Conservation (phyloP, 64 coral and sea anemone species). For the Dendronephthya gigantea region DNA sequence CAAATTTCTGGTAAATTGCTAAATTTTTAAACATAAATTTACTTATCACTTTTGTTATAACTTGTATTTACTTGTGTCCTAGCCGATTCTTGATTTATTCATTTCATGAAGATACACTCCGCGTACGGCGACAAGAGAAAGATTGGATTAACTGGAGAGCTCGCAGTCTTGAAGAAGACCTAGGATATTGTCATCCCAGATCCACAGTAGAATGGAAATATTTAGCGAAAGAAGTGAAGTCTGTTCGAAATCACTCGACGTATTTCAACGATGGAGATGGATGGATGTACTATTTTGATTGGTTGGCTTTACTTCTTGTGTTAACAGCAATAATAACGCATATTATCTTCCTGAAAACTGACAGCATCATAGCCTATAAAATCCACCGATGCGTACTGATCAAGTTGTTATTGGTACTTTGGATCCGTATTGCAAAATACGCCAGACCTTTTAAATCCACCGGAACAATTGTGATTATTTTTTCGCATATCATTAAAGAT, state of each 20-base stretch:
- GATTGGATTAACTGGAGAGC: not conserved
- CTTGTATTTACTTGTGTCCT: no score
- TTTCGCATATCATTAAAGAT: not conserved
- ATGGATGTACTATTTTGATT: slow-evolving; percentile 1
- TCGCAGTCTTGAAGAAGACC: not conserved
- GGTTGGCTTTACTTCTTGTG: not conserved
- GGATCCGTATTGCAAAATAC: not conserved
- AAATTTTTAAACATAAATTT: not conserved
- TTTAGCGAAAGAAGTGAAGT: not conserved
- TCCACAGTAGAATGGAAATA: not conserved
- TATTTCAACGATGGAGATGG: not conserved
- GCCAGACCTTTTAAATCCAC: not conserved
- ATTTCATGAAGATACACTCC: no score
- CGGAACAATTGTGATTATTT: not conserved
- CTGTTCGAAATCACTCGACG: not conserved
- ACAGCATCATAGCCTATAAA: not conserved
- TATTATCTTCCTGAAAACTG: not conserved
- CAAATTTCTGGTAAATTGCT: not conserved
- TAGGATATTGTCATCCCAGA: not conserved
- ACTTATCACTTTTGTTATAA: no score
- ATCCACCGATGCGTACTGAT: not conserved
- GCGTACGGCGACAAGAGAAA: no score
- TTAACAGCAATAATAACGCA: not conserved
- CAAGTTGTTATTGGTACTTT: not conserved
- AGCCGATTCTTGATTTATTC: no score